Conservation (phyloP, 2,888 invertebrate genomes). For the Parochlus steinenii region DNA sequence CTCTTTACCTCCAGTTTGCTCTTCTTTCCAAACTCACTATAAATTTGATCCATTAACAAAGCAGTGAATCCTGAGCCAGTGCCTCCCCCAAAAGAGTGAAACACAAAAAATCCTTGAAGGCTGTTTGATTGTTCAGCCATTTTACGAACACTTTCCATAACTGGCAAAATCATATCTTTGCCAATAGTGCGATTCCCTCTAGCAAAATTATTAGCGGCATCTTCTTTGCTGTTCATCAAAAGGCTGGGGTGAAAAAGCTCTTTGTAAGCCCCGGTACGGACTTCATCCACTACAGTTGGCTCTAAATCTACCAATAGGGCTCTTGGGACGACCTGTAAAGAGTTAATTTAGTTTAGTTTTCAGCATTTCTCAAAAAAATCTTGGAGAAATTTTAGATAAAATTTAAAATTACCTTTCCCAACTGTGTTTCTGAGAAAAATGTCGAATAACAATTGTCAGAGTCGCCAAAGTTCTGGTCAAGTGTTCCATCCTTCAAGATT, state of each 20-base stretch:
- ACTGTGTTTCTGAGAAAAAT: slow-evolving; percentile 59
- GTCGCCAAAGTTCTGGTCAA: slow-evolving; percentile 29
- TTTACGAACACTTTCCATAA: slow-evolving; percentile 55
- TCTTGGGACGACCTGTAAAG: slow-evolving; percentile 74
- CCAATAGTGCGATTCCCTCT: slow-evolving; percentile 77
- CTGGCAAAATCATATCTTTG: slow-evolving; percentile 56
- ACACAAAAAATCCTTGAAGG: slow-evolving; percentile 70
- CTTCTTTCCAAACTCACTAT: slow-evolving; percentile 69
- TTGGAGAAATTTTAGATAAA: too few species aligned
- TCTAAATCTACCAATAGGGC: slow-evolving; percentile 78
- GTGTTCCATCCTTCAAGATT: slow-evolving; percentile 55
- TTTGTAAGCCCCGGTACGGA: slow-evolving; percentile 47
- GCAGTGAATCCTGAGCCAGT: slow-evolving; percentile 77
- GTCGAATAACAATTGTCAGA: slow-evolving; percentile 42
- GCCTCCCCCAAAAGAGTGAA: slow-evolving; percentile 74
- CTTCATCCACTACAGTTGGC: slow-evolving; percentile 52
- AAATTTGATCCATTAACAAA: slow-evolving; percentile 63
- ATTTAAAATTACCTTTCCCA: too few species aligned
- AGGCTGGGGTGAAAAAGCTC: slow-evolving; percentile 71
- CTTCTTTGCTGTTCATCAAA: slow-evolving; percentile 72
- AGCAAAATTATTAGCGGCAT: slow-evolving; percentile 78
- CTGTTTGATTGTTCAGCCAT: slow-evolving; percentile 68
- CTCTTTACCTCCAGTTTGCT: slow-evolving; percentile 71
- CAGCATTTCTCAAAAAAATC: slow-evolving; percentile 28
- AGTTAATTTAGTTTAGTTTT: too few species aligned